Conservation (phyloP, 2,797 vertebrate species). For the Streptopelia turtur region DNA sequence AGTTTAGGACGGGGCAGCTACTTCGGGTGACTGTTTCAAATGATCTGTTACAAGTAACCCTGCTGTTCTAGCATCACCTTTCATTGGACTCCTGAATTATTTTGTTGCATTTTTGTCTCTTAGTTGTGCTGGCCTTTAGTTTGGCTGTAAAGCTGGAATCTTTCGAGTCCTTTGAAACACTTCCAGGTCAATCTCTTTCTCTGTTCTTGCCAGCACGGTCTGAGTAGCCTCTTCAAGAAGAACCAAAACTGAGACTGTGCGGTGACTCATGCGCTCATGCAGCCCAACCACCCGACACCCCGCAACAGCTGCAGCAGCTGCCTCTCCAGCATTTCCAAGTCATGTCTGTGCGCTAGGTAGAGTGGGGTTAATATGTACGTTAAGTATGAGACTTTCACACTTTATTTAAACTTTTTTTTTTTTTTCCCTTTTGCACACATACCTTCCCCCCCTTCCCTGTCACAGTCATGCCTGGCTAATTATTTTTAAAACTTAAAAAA, state of each 20-base stretch:
- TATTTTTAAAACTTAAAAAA: background rate
- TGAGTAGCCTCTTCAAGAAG: background rate
- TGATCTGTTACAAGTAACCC: background rate
- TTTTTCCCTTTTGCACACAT: background rate
- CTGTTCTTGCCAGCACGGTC: background rate
- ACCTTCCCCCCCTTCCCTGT: fast-evolving
- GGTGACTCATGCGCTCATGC: fast-evolving
- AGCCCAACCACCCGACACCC: background rate
- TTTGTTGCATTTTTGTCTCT: background rate
- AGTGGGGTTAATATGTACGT: background rate
- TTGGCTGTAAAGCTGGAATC: background rate
- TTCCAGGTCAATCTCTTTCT: background rate
- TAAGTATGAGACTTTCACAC: background rate
- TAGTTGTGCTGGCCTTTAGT: background rate
- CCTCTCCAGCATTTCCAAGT: background rate
- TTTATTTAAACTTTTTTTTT: background rate
- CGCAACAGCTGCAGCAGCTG: background rate
- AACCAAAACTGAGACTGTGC: fast-evolving
- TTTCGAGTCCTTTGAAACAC: background rate
- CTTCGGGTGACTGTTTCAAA: background rate
- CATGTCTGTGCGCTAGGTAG: background rate
- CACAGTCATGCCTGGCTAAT: background rate
- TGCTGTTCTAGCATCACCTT: background rate
- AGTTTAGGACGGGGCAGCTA: background rate
- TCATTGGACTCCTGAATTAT: background rate